Percentiles rank a stretch among this genome's conserved stretches.
These are phyloP conservation scores for Drosophila histrio DNA, from an alignment of 2,888 invertebrate genomes.

Conservation along the genomic window DNA sequence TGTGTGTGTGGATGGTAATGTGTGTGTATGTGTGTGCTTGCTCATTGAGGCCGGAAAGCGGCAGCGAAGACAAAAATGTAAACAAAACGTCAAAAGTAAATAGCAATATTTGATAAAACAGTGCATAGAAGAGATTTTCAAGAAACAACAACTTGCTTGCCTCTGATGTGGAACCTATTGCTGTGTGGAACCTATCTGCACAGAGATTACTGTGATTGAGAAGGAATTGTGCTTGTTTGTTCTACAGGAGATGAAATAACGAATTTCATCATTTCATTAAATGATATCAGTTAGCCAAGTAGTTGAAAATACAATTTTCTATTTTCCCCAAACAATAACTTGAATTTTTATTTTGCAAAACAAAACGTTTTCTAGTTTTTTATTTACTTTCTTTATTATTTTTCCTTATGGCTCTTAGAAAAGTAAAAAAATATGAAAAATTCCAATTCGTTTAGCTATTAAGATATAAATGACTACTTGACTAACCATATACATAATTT, in stretches of 20 bases:
- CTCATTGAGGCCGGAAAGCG: constrained; percentile 59
- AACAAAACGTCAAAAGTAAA: constrained; percentile 67
- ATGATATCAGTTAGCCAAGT: too few relatives aligned
- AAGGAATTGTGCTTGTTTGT: neutral
- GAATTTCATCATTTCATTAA: constrained; percentile 72
- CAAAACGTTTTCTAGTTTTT: too few relatives aligned
- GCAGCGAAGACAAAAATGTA: constrained; percentile 74
- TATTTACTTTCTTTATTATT: too few relatives aligned
- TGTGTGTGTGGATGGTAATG: constrained; percentile 33
- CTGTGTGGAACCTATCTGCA: constrained; percentile 6
- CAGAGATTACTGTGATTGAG: neutral
- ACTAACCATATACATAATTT: too few relatives aligned
- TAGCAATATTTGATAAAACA: constrained; percentile 75
- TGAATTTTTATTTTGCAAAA: too few relatives aligned
- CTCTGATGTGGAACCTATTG: constrained; percentile 35
- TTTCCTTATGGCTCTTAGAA: too few relatives aligned
- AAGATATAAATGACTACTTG: too few relatives aligned
- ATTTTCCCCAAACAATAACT: too few relatives aligned
- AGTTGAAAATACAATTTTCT: too few relatives aligned
- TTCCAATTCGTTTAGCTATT: too few relatives aligned
- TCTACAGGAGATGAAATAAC: constrained; percentile 5
- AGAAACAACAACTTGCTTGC: constrained; percentile 32
- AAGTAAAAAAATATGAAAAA: too few relatives aligned
- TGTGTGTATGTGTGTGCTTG: constrained; percentile 19
- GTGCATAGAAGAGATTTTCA: constrained; percentile 62